Base-by-base conservation (phyloP, 1,140 invertebrate species). In the Condylostylus longicornis region DNA sequence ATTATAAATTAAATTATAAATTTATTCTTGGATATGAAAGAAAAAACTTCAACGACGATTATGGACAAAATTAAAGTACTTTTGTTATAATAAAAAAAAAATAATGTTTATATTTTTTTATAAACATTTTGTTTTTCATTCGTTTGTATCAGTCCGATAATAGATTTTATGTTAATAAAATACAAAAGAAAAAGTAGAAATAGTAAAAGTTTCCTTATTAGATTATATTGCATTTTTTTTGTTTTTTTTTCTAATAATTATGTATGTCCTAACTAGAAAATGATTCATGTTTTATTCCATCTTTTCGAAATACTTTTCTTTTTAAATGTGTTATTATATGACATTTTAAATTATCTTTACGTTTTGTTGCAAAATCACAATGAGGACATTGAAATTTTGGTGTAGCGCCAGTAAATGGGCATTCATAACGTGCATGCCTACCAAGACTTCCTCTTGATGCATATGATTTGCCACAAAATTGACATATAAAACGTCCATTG, bases 311-410 rank as follows among this genome's bases (percentile, higher is more conserved):
- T 17, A 34, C 14, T 34, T 17, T 10, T 10, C 33, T 15, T 22
- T 33, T 22, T 17, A 45, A 31, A 31, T 42, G 37, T 7, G 32
- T 32, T 25, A 21, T 30, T 8, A 49, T 33, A 28, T 60, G 56
- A 15, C 32, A 41, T 12, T 49, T 41, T 13, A 59, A 38, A 39
- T 53, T 48, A 29, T 52, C 48, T 40, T 53, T 59, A 19, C 58
- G 54, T 45, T 52, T 56, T 35, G 44, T 54, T 22, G 38, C 45
- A 17, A 41, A 34, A 28, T 47, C 33, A 38, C 36, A 37, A 37
- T 37, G 25, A 7, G 36, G 36, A 20, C 36, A 37, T 3, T 29
- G 23, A 30, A 37, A 37, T 31, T 29, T 15, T 4, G 27, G 12
- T 18, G n/a, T 14, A 12, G 36, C 18, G 13, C 25, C 18, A 7